Base-by-base conservation (phyloP, 2,113 vertebrate genomes). In the Brachionichthys hirsutus region DNA sequence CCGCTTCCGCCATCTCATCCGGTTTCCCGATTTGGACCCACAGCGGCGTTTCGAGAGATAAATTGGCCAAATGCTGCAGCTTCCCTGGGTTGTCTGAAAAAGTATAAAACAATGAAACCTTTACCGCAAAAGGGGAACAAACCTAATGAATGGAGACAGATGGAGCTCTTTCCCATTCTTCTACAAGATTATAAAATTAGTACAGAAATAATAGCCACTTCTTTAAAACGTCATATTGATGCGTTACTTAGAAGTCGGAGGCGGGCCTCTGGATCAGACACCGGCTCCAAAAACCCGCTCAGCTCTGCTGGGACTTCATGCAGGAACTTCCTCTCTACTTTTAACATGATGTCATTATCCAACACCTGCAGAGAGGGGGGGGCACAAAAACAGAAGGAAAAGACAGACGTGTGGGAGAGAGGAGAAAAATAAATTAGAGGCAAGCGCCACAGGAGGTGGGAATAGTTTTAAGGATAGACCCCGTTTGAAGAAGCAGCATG, bases 311-410 rank as follows among this genome's bases (percentile, higher is more conserved):
- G 68, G 6, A 94, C 60, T 12, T 92, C 91, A 0, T 13, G 36
- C 22, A 91, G 80, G 2, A 55, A 66, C 36, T 57, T 81, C 15
- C 49, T 83, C 2, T 91, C 89, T 13, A 93, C 24, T 77, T 83
- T 88, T 13, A 92, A 61, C 74, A 89, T 60, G 0, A 44, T 15
- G 11, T 65, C 73, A 2, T 81, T 87, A 64, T 94, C 92, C 35
- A 92, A 49, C 34, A 93, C 86, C 90, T 90, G 82, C 2, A 17
- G 43, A n/a, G n/a, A n/a, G n/a, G n/a, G n/a, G n/a, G n/a, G 41
- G 36, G 35, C 34, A 55, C 9, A 43, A 41, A 53, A 9, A 41
- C 6, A 15, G 24, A 51, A 14, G 40, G 43, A n/a, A n/a, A 54
- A 55, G 30, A 38, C 6, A 62, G n/a, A 63, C 8, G 15, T 11